Percentiles rank a stretch among this genome's conserved stretches.
These are phyloP conservation scores for Oscheius onirici DNA, from an alignment of 2,888 invertebrate species.

Conservation along the genomic window DNA sequence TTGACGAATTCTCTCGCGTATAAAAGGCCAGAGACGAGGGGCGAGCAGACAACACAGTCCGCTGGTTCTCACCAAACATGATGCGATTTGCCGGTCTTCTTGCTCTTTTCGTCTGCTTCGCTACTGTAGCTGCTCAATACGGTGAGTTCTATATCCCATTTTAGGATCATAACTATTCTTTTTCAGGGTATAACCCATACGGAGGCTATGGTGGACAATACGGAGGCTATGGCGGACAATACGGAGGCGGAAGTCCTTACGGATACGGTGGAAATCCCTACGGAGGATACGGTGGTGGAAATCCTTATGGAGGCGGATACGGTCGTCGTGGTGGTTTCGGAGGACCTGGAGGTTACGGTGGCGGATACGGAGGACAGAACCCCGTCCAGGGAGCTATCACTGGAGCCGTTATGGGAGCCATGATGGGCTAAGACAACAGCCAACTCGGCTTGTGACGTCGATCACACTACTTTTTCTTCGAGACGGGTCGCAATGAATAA, in stretches of 20 bases:
- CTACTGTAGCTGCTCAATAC: neutral
- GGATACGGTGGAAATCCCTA: neutral
- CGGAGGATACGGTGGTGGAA: neutral
- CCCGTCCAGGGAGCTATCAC: constrained; percentile 12
- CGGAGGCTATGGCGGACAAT: constrained; percentile 2
- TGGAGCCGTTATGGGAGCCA: constrained; percentile 17
- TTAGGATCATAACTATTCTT: neutral
- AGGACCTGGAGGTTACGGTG: constrained; percentile 11
- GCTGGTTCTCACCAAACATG: neutral
- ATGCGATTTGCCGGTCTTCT: neutral
- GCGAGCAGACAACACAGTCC: neutral
- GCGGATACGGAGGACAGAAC: neutral
- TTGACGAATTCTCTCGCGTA: neutral
- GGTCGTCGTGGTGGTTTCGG: neutral
- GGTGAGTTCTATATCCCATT: neutral
- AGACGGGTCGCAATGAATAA: too few species aligned
- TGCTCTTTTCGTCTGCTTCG: constrained; percentile 1
- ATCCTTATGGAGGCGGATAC: neutral
- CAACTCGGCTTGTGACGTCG: too few species aligned
- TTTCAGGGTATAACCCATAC: neutral
- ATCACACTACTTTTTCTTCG: too few species aligned
- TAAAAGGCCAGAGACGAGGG: neutral
- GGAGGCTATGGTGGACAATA: neutral
- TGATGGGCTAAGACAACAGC: neutral
- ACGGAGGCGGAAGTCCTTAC: constrained; percentile 3